Evolutionary conservation across 2,113 vertebrate species (phyloP).

Genomic region (Aegithalos caudatus): DNA sequence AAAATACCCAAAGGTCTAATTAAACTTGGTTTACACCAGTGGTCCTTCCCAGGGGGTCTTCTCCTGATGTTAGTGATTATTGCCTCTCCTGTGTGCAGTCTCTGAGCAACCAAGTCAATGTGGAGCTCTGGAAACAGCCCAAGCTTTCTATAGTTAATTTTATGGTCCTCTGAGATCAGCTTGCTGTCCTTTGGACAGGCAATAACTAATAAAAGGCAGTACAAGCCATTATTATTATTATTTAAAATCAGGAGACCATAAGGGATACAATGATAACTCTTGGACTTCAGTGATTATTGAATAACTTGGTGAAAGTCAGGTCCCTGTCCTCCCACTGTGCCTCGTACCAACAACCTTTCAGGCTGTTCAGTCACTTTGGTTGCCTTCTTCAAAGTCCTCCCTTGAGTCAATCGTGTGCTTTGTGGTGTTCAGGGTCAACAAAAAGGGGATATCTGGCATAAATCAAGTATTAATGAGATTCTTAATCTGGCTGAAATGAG

Average conservation of each 20-base stretch:
- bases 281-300: not conserved
- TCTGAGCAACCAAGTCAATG: not conserved
- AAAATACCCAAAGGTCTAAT: not conserved
- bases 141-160: not conserved
- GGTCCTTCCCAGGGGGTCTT: not conserved
- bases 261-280: not conserved
- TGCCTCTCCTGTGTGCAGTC: not conserved
- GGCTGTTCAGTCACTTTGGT: not conserved
- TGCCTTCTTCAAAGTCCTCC: not conserved
- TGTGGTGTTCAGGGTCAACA: not conserved
- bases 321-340: not conserved
- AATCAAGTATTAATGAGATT: not conserved
- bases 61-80: not conserved
- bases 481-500: not conserved
- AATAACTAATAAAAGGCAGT: not conserved
- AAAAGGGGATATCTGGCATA: not conserved
- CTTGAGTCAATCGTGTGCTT: not conserved
- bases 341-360: not conserved
- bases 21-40: not conserved
- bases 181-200: not conserved
- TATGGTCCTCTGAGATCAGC: not conserved
- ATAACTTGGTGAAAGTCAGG: not conserved
- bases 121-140: not conserved
- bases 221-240: not conserved
- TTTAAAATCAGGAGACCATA: not conserved